Conservation (phyloP, 2,888 invertebrate genomes). For the Nomada lathburiana region DNA sequence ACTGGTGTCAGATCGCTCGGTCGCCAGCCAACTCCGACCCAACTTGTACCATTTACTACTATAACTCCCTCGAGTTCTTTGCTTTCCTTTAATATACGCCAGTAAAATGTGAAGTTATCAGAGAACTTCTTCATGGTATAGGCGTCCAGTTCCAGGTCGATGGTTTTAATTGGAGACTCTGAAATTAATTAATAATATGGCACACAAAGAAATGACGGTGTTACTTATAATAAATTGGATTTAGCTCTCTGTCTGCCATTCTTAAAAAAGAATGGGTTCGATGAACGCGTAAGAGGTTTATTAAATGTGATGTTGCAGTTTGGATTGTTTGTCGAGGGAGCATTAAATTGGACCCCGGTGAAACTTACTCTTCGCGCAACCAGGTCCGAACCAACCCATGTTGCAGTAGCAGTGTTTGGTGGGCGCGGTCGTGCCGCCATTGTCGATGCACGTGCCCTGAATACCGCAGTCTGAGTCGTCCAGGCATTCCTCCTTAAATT, state of each 20-base stretch:
- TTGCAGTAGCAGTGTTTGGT: slow-evolving; percentile 95
- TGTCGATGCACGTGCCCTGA: slow-evolving; percentile 93
- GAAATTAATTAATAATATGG: slow-evolving; percentile 71
- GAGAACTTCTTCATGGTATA: slow-evolving; percentile 91
- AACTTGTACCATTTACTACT: slow-evolving; percentile 94
- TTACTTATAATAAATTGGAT: no score
- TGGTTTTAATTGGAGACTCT: slow-evolving; percentile 92
- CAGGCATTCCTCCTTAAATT: slow-evolving; percentile 95
- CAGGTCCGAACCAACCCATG: slow-evolving; percentile 93
- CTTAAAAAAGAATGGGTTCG: no score
- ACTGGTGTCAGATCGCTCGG: slow-evolving; percentile 90
- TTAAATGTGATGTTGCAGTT: background rate
- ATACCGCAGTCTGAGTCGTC: slow-evolving; percentile 94
- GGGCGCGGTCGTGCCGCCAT: slow-evolving; percentile 92
- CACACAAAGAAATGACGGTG: background rate
- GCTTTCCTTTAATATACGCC: slow-evolving; percentile 92
- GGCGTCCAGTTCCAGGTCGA: slow-evolving; percentile 89
- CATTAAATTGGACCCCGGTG: background rate
- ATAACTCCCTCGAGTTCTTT: slow-evolving; percentile 95
- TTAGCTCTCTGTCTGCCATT: no score
- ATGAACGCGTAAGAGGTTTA: background rate
- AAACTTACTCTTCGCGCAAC: slow-evolving; percentile 92
- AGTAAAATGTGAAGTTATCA: slow-evolving; percentile 91
- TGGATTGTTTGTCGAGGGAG: background rate
- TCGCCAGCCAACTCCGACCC: slow-evolving; percentile 95